Base-by-base conservation (phyloP, 1,140 invertebrate species). In the Steinernema khuongi region DNA sequence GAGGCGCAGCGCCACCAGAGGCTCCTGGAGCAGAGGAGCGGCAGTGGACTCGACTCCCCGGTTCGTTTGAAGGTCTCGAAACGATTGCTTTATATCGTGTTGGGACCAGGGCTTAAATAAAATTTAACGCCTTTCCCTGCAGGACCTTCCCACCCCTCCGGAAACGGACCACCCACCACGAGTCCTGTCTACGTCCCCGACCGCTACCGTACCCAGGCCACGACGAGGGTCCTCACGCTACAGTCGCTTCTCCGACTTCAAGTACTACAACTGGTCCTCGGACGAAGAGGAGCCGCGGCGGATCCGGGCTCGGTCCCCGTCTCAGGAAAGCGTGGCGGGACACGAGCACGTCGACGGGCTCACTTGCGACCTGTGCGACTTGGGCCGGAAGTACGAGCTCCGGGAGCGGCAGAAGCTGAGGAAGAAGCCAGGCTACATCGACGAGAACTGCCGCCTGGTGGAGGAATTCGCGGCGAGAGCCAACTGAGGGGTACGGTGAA, bases 371-470 rank as follows among this genome's bases (percentile, higher is more conserved):
- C 50, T 60, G 11, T 60, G 50, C 50, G 11, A 17, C 19, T 22
- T 60, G 14, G 50, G 50, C 7, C 7, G 19, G 11, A 26, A 60
- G 22, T 60, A n/a, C 19, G 50, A 60, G 19, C 7, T 4, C 11
- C 4, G 2, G 50, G 7, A 60, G 50, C 68, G 29, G 44, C 28
- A 72, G 33, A 69, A 30, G 28, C 67, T 26, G 68, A 67, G 50
- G 66, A 75, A 75, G 66, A 70, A 14, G 26, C 32, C 17, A 31
- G 28, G 31, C 30, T 36, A 74, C 32, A 44, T 66, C n/a, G 41
- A 41, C 28, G 50, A 60, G 19, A 60, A 26, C 50, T 60, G 50
- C 22, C 7, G 19, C 14, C 7, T 60, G 4, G 50, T 60, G 50
- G 50, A 60, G 50, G 50, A 60, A 26, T 60, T 17, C 50, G 50